Evolutionary conservation across 2,797 vertebrate species (phyloP).

Genomic region (Smutsia gigantea): DNA sequence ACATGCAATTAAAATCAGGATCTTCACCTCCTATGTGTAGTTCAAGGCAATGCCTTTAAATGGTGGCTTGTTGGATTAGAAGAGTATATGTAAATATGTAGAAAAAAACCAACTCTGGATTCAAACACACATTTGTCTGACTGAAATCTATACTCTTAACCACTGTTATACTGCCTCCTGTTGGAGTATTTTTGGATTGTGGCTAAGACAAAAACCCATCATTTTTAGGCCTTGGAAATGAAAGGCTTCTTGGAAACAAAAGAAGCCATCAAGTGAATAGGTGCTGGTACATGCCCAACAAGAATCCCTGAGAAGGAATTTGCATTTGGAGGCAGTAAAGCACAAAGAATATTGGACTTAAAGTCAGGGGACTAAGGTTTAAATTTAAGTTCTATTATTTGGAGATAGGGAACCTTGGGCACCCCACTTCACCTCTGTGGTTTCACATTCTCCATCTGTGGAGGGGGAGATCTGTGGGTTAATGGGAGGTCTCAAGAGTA

Average conservation of each 20-base stretch:
- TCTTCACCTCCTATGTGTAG: neutral
- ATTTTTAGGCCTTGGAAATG: neutral
- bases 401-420: neutral
- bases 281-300: neutral
- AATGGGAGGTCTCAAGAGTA: neutral
- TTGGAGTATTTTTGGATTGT: neutral
- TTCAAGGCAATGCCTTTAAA: constrained; percentile 17
- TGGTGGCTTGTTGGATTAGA: neutral
- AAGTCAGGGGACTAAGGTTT: neutral
- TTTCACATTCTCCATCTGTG: neutral
- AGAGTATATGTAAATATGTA: neutral
- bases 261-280: neutral
- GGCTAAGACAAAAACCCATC: neutral
- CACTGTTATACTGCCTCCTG: neutral
- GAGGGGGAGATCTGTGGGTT: neutral
- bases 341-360: neutral
- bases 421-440: neutral
- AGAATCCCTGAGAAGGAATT: neutral
- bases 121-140: neutral
- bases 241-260: neutral
- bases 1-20: neutral
- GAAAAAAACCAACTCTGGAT: neutral
- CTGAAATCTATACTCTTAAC: neutral
- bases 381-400: neutral
- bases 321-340: neutral